Evolutionary conservation across 2,888 invertebrate species (phyloP), one percentile per base, ranked within the genome.

Genomic region (Timema podura): DNA sequence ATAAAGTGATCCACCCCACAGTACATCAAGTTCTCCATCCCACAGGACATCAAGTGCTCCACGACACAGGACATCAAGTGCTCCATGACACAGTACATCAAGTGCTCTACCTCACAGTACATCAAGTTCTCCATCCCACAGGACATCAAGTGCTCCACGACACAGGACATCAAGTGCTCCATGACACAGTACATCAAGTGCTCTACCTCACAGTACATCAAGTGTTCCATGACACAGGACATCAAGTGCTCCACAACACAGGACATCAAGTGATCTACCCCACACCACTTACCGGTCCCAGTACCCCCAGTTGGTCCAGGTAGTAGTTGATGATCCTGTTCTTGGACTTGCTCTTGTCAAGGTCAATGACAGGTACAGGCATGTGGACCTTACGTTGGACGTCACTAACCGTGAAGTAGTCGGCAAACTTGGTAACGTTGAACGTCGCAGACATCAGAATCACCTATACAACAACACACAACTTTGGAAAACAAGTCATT

Each of bases 381-480:
- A 61, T 61, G 61, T 45, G 45, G 13, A 81, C 76, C 51, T 81
- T 76, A 30, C 77, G 75, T 30, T 77, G 76, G 59, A 76, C 74
- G 13, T 80, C 76, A 0, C 83, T 83, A 5, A 81, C 72, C 15
- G 83, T 81, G 78, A 89, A 93, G 77, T 95, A 95, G 47, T 87
- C 79, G 0, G 89, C 85, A 82, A 94, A 94, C 73, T 85, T 84
- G 5, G 85, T 81, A 0, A 89, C 86, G 77, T 95, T 88, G 76
- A 96, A 90, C 2, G 98, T 97, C 0, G 98, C 98, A 0, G 96
- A 97, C 97, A 98, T 98, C 5, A 98, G 83, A 67, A 98, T 85
- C 0, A 93, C 81, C 86, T 87, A 77, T 59, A 75, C 81, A n/a
- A 51, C n/a, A 2, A 66, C 13, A 64, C 15, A 15, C 15, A 70